Percentiles rank a stretch among this genome's conserved stretches.
These are phyloP conservation scores for Pseudochirops cupreus DNA, from an alignment of 2,797 vertebrate genomes.

Conservation along the genomic window DNA sequence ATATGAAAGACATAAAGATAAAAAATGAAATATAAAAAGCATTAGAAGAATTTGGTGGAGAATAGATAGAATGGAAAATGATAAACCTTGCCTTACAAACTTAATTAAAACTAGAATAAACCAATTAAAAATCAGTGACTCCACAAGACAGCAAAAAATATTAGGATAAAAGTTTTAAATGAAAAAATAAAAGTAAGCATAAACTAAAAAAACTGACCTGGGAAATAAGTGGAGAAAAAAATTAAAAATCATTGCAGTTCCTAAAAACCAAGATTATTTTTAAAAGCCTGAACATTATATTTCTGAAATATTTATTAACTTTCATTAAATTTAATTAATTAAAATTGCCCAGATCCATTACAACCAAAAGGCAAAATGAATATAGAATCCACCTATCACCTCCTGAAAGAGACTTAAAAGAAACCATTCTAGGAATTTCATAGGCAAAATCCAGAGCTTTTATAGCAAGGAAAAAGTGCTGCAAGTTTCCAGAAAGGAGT, in stretches of 20 bases:
- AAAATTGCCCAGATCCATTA: background rate
- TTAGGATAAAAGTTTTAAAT: background rate
- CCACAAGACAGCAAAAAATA: background rate
- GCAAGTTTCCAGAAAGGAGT: background rate
- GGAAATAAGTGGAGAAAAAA: background rate
- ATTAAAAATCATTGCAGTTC: background rate
- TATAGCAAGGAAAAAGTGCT: background rate
- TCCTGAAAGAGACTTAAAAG: background rate
- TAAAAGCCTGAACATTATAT: background rate
- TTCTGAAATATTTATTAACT: background rate
- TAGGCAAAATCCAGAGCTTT: background rate
- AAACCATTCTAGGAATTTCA: background rate
- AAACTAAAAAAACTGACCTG: background rate
- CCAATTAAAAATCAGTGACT: background rate
- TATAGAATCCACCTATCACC: background rate
- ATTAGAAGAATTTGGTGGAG: background rate
- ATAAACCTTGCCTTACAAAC: background rate
- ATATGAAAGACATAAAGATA: background rate
- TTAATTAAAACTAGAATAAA: background rate
- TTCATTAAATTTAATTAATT: background rate
- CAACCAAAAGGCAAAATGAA: background rate
- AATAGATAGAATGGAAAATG: background rate
- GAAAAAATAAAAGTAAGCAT: background rate
- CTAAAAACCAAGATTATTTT: background rate
- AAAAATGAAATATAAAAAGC: background rate